phyloP scores from a whole-genome alignment of 2,888 invertebrate genomes.

The Coronaproctus castanopsis region DNA sequence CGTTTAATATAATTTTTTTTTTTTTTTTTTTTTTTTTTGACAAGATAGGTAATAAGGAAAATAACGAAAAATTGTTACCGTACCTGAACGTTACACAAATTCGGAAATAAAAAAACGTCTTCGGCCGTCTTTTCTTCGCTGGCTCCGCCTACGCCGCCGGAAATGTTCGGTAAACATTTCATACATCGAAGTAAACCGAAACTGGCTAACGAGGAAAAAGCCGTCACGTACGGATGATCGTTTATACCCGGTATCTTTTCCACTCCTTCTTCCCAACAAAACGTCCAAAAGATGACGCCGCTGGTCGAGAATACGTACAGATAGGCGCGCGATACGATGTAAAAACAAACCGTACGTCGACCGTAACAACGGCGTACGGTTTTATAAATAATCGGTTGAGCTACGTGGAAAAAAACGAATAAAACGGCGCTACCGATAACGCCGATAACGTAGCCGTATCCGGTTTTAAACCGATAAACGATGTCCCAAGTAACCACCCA shows the following conservation, averaged over 20 bases:
- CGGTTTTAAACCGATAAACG: neutral
- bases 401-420: neutral
- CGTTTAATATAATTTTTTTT: no score
- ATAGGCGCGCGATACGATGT: neutral
- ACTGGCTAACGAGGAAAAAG: neutral
- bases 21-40: no score
- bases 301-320: neutral
- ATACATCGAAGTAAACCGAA: neutral
- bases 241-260: neutral
- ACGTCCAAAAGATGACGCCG: neutral
- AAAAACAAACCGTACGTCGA: neutral
- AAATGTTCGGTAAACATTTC: conserved; percentile 1
- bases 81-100: neutral
- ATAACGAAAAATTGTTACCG: no score
- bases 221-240: neutral
- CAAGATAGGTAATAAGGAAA: no score
- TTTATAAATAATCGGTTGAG: neutral
- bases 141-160: neutral
- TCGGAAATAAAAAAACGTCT: conserved; percentile 6
- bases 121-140: conserved; percentile 1
- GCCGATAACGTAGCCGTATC: neutral
- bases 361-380: neutral
- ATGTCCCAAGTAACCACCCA: conserved; percentile 1
- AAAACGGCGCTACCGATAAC: neutral
- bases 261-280: neutral